A percentile compares a stretch with the other conserved stretches of the same genome.
Conservation (phyloP, 2,113 vertebrate species). For the Brachyhypopomus occidentalis region DNA sequence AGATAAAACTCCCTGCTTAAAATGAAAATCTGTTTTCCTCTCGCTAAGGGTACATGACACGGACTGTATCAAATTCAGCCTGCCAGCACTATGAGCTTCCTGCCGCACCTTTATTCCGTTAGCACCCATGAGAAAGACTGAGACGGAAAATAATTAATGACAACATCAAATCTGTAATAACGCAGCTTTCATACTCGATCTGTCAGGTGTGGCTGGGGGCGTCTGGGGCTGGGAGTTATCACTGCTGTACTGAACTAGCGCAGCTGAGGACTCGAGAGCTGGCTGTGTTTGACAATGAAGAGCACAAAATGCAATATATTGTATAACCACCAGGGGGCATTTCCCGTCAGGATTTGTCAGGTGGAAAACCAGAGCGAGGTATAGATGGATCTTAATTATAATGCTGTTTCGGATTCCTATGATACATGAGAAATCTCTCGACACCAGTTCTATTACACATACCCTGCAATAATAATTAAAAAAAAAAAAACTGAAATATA, state of each 20-base stretch:
- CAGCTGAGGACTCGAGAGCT: neutral
- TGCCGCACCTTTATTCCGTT: slow-evolving; percentile 36
- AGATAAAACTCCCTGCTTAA: slow-evolving; percentile 54
- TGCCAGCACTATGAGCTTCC: slow-evolving; percentile 36
- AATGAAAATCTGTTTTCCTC: slow-evolving; percentile 58
- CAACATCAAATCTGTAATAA: slow-evolving; percentile 41
- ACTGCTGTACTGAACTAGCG: neutral
- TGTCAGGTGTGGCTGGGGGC: slow-evolving; percentile 39
- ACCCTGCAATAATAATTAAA: too few relatives aligned
- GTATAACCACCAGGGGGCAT: neutral
- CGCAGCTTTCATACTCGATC: slow-evolving; percentile 38
- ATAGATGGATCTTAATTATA: too few relatives aligned
- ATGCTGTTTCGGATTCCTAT: too few relatives aligned
- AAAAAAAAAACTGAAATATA: too few relatives aligned
- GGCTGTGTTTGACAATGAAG: too few relatives aligned
- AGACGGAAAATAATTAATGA: slow-evolving; percentile 56
- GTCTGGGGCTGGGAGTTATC: neutral
- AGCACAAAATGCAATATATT: too few relatives aligned
- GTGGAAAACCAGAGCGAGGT: too few relatives aligned
- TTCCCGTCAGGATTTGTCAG: neutral
- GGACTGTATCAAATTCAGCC: slow-evolving; percentile 49
- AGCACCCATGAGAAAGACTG: slow-evolving; percentile 31
- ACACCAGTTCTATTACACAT: too few relatives aligned
- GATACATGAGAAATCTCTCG: too few relatives aligned
- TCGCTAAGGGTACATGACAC: slow-evolving; percentile 45